Evolutionary conservation across 1,140 invertebrate genomes (phyloP).

Genomic region (Dufourea novaeangliae): DNA sequence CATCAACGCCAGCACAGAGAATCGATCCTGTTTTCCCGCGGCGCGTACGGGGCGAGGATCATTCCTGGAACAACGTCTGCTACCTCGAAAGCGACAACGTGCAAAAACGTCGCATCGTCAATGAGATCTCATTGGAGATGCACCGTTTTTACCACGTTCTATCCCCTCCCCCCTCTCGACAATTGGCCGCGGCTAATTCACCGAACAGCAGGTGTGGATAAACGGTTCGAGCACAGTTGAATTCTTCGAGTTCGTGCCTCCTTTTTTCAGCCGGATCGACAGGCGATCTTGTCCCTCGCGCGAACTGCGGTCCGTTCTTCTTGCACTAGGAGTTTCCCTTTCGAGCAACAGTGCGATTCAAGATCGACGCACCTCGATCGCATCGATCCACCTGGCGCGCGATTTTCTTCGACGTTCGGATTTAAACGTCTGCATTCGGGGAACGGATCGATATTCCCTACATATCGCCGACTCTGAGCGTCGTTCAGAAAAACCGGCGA

Average conservation of each 20-base stretch:
- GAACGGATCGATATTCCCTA: constrained; percentile 27
- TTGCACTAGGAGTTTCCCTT: constrained; percentile 18
- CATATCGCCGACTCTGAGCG: not conserved
- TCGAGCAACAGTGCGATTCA: constrained; percentile 28
- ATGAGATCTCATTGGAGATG: constrained; percentile 60
- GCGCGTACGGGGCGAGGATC: not conserved
- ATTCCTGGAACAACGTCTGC: constrained; percentile 55
- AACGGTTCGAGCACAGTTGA: constrained; percentile 49
- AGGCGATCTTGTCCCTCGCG: constrained; percentile 51
- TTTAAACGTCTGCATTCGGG: constrained; percentile 36
- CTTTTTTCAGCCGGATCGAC: constrained; percentile 34
- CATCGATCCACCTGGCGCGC: constrained; percentile 33
- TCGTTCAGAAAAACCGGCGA: not conserved
- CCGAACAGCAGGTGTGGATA: constrained; percentile 61
- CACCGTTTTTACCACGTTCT: constrained; percentile 45
- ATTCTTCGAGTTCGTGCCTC: constrained; percentile 41
- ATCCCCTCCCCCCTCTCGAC: constrained; percentile 2
- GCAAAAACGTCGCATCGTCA: constrained; percentile 65
- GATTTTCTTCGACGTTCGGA: constrained; percentile 40
- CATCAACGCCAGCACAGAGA: constrained; percentile 10
- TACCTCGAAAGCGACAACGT: constrained; percentile 52
- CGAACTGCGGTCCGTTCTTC: constrained; percentile 13
- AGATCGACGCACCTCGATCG: constrained; percentile 41
- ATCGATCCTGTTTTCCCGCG: constrained; percentile 36
- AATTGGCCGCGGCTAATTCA: constrained; percentile 52